phyloP scores from a whole-genome alignment of 2,888 invertebrate species.

The Smittia sp. region DNA sequence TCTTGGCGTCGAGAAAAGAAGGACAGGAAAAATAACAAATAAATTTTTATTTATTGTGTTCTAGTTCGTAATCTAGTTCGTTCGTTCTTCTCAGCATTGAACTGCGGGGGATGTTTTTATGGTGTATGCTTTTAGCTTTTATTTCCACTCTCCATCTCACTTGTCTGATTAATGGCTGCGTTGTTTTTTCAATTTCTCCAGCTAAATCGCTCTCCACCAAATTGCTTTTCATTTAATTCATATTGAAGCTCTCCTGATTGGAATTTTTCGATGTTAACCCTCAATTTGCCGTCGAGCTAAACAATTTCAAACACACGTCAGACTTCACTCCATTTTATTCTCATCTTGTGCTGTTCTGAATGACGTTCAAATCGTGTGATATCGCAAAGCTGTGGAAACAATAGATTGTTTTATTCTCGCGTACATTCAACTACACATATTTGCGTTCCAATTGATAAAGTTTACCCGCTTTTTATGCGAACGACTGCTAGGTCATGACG shows the following conservation, averaged over 20 bases:
- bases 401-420: not conserved
- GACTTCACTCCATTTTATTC: not conserved
- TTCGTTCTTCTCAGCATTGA: not conserved
- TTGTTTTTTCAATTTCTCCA: conserved; percentile 22
- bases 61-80: not conserved
- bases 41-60: conserved; percentile 11
- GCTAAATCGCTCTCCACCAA: not conserved
- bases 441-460: too few species aligned
- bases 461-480: too few species aligned
- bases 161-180: conserved; percentile 15
- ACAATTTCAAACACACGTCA: not conserved
- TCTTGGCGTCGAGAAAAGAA: too few species aligned
- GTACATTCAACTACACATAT: too few species aligned
- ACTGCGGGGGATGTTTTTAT: conserved; percentile 3
- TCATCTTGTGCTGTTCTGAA: conserved; percentile 3
- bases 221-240: conserved; percentile 25
- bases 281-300: conserved; percentile 7
- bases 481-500: too few species aligned
- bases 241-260: not conserved
- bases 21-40: not conserved
- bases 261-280: not conserved
- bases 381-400: not conserved
- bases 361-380: conserved; percentile 1
- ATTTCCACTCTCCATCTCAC: not conserved
- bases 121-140: not conserved